phyloP scores from a whole-genome alignment of 2,797 vertebrate genomes.

The Lepus oiostolus region DNA sequence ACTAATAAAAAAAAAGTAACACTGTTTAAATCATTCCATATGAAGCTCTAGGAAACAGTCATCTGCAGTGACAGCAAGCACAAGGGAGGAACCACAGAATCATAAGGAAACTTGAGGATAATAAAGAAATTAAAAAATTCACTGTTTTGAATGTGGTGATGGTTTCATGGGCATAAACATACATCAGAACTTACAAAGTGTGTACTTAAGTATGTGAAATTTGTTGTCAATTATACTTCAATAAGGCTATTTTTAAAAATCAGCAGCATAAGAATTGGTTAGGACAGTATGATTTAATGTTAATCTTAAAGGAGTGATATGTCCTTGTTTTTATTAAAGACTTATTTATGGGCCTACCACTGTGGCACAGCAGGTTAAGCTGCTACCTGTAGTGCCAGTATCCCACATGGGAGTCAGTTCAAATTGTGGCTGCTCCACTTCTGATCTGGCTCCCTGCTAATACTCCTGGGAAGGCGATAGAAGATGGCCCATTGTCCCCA shows the following conservation, averaged over 20 bases:
- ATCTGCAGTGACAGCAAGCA: background rate
- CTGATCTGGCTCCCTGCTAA: too few species aligned
- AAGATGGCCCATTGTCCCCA: too few species aligned
- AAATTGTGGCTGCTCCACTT: too few species aligned
- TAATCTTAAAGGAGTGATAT: conserved; percentile 15
- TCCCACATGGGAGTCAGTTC: too few species aligned
- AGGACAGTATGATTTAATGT: background rate
- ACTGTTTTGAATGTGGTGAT: background rate
- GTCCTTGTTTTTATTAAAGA: conserved; percentile 25
- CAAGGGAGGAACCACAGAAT: background rate
- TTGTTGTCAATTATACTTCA: background rate
- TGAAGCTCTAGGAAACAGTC: background rate
- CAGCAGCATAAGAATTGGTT: background rate
- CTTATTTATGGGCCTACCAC: background rate
- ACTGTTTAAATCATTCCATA: background rate
- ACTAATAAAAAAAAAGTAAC: background rate
- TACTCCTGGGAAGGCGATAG: too few species aligned
- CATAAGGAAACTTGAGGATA: background rate
- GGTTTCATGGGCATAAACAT: background rate
- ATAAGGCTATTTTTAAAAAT: background rate
- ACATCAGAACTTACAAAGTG: background rate
- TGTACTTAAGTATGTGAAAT: background rate
- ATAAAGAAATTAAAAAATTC: background rate
- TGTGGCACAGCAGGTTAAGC: too few species aligned
- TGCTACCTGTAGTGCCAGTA: too few species aligned